These are phyloP conservation scores for Agrotis segetum DNA, from an alignment of 2,888 invertebrate species.

Conservation along the genomic window DNA sequence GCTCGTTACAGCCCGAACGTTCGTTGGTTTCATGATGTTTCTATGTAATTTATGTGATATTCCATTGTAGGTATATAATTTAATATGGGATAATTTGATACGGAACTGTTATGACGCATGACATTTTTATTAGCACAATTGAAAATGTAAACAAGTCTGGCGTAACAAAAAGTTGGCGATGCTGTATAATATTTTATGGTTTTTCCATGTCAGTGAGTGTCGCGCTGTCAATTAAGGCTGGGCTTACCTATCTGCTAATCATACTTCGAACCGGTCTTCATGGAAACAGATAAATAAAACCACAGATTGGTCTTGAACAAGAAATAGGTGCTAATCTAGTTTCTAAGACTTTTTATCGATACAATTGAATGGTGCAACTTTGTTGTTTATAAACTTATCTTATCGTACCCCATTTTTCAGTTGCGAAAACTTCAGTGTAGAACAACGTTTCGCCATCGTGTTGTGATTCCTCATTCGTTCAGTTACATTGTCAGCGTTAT, in stretches of 20 bases:
- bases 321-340: neutral
- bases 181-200: slow-evolving; percentile 45
- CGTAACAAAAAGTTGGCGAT: slow-evolving; percentile 33
- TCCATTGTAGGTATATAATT: slow-evolving; percentile 23
- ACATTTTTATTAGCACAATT: slow-evolving; percentile 43
- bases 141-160: slow-evolving; percentile 33
- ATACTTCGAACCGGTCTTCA: slow-evolving; percentile 48
- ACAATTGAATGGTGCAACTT: neutral
- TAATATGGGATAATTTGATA: slow-evolving; percentile 28
- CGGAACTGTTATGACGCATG: slow-evolving; percentile 45
- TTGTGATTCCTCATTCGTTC: slow-evolving; percentile 7
- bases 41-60: slow-evolving; percentile 17
- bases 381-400: slow-evolving; percentile 18
- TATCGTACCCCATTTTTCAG: slow-evolving; percentile 17
- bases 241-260: slow-evolving; percentile 34
- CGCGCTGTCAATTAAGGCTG: slow-evolving; percentile 40
- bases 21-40: slow-evolving; percentile 45
- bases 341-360: neutral
- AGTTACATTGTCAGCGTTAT: slow-evolving; percentile 31
- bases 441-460: slow-evolving; percentile 10
- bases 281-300: slow-evolving; percentile 38
- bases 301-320: slow-evolving; percentile 21
- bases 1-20: slow-evolving; percentile 34
- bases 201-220: slow-evolving; percentile 56
- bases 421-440: slow-evolving; percentile 31